A percentile compares a stretch with the other conserved stretches of the same genome.
phyloP scores from a whole-genome alignment of 2,888 invertebrate species.

The Papilio elwesi region DNA sequence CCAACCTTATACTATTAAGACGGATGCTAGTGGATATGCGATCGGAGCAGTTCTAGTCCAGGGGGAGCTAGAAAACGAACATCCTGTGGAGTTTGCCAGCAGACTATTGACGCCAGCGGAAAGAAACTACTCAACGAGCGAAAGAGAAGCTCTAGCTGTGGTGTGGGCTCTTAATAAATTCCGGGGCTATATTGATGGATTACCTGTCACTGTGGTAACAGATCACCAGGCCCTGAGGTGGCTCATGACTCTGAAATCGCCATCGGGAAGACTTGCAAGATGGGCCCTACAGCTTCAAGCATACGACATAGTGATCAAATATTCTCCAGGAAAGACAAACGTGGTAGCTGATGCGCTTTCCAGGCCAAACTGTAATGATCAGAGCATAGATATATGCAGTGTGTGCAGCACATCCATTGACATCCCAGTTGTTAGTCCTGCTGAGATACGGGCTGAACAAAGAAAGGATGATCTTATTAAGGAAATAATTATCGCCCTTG shows the following conservation, averaged over 20 bases:
- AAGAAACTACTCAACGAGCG: too few relatives aligned
- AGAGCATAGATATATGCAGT: too few relatives aligned
- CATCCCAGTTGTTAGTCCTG: too few relatives aligned
- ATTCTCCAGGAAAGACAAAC: constrained; percentile 58
- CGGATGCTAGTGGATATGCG: too few relatives aligned
- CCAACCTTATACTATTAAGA: too few relatives aligned
- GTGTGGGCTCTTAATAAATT: constrained; percentile 48
- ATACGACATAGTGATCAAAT: constrained; percentile 55
- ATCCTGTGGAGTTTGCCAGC: too few relatives aligned
- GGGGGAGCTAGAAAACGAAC: too few relatives aligned
- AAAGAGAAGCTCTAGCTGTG: neutral
- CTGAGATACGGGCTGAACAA: constrained; percentile 15
- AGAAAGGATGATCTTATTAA: constrained; percentile 42
- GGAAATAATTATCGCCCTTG: constrained; percentile 42
- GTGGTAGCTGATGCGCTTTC: constrained; percentile 60
- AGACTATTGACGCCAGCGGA: too few relatives aligned
- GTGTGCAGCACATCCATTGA: too few relatives aligned
- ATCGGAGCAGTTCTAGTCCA: too few relatives aligned
- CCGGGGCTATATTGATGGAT: constrained; percentile 55
- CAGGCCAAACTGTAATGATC: constrained; percentile 2
- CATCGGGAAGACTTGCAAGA: constrained; percentile 62
- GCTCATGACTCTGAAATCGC: constrained; percentile 62
- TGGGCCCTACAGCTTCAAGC: constrained; percentile 62
- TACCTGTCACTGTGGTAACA: constrained; percentile 54
- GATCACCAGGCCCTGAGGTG: constrained; percentile 72